Base-by-base conservation (phyloP, 2,113 vertebrate species). In the Nycticorax nycticorax region DNA sequence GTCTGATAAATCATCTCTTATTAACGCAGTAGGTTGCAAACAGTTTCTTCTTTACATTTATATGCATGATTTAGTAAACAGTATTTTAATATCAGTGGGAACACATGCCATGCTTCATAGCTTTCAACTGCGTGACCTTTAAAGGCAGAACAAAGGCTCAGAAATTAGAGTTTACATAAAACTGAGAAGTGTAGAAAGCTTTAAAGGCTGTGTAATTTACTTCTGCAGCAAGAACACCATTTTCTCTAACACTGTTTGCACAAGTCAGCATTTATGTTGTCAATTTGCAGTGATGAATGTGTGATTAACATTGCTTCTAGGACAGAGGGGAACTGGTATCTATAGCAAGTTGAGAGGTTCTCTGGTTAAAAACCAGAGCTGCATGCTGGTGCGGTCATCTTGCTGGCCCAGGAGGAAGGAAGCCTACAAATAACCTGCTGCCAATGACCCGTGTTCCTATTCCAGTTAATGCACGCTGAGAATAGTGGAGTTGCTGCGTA, bases 191-290 rank as follows among this genome's bases (percentile, higher is more conserved):
- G 77, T 64, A 56, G 95, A 91, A 92, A 85, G 88, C 93, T 85
- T 91, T 92, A 94, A 97, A 91, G 90, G 91, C 86, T 96, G 74
- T 77, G 59, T 72, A 91, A 96, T 93, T 96, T 93, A 85, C 87
- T 97, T 86, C 69, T 94, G 88, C 88, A 78, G 67, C 88, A 91
- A 93, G 96, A 95, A 88, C 77, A 91, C 94, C 45, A 75, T 95
- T 97, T 96, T 93, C 92, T 92, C 67, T 78, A 94, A 85, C 72
- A 39, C 32, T 95, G 88, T 95, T 96, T 93, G 66, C 92, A 75
- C 77, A 82, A 96, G 86, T 94, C 96, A 96, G 92, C 95, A 90
- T 96, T 97, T 97, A 95, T 89, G 80, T 84, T 97, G 96, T 94
- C 96, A 95, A 24, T 95, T 95, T 92, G 73, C 55, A 35, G 83